phyloP scores from a whole-genome alignment of 2,797 vertebrate species.

The Rhinogobio ventralis region DNA sequence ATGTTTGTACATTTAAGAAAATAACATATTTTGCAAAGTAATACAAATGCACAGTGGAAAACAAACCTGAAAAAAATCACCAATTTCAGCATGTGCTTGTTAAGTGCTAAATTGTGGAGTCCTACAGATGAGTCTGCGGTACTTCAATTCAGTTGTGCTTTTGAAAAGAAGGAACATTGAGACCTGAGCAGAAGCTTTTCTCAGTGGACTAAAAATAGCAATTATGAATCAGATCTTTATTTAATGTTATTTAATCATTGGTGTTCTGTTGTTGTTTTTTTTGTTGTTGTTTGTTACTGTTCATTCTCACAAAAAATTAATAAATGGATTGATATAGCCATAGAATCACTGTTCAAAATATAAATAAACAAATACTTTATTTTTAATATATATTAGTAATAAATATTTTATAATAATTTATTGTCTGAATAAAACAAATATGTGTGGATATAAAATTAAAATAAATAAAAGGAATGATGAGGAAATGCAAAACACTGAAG shows the following conservation, averaged over 20 bases:
- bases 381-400: background rate
- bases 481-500: no score
- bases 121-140: constrained; percentile 9
- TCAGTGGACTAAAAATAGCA: constrained; percentile 25
- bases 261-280: background rate
- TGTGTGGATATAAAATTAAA: no score
- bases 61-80: background rate
- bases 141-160: constrained; percentile 10
- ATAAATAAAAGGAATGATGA: no score
- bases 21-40: background rate
- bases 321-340: background rate
- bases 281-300: background rate
- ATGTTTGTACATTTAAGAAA: no score
- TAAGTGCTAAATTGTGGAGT: constrained; percentile 24
- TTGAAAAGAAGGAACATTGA: constrained; percentile 31
- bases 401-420: background rate
- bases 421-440: background rate
- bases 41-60: background rate
- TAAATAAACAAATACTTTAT: background rate
- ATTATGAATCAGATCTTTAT: background rate
- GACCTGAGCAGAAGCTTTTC: constrained; percentile 22
- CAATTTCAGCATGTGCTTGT: constrained; percentile 1
- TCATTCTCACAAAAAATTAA: background rate
- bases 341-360: background rate
- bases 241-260: background rate